A percentile compares a stretch with the other conserved stretches of the same genome.
Evolutionary conservation across 2,113 vertebrate species (phyloP).

Genomic region (Ranitomeya imitator): DNA sequence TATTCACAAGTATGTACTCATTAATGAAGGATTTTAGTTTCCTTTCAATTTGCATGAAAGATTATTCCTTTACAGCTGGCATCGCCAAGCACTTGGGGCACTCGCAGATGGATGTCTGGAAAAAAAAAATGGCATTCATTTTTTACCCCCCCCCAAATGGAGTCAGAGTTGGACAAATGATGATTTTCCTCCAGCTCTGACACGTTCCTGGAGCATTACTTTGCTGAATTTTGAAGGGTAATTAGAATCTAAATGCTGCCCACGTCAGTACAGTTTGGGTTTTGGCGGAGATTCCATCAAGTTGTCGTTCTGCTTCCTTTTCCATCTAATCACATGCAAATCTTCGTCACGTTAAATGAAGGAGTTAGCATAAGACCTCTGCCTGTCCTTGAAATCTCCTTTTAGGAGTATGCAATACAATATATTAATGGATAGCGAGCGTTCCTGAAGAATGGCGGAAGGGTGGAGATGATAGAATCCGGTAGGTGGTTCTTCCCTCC

Average conservation of each 20-base stretch:
- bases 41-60: too few species aligned
- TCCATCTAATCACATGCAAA: background rate
- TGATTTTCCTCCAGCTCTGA: too few species aligned
- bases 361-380: background rate
- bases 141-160: background rate
- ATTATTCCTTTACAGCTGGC: background rate
- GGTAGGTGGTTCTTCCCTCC: background rate
- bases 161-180: too few species aligned
- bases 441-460: background rate
- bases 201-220: background rate
- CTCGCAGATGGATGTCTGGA: too few species aligned
- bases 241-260: background rate
- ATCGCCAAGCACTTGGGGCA: background rate
- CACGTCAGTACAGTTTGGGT: background rate
- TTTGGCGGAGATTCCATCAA: background rate
- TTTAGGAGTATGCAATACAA: background rate
- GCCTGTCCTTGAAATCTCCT: background rate
- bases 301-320: background rate
- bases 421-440: background rate
- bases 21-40: too few species aligned
- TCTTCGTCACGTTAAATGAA: background rate
- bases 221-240: background rate
- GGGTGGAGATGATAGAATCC: background rate
- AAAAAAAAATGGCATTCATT: too few species aligned
- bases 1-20: too few species aligned